A percentile compares a stretch with the other conserved stretches of the same genome.
phyloP scores from a whole-genome alignment of 2,888 invertebrate species.

The Harpalus rubripes region DNA sequence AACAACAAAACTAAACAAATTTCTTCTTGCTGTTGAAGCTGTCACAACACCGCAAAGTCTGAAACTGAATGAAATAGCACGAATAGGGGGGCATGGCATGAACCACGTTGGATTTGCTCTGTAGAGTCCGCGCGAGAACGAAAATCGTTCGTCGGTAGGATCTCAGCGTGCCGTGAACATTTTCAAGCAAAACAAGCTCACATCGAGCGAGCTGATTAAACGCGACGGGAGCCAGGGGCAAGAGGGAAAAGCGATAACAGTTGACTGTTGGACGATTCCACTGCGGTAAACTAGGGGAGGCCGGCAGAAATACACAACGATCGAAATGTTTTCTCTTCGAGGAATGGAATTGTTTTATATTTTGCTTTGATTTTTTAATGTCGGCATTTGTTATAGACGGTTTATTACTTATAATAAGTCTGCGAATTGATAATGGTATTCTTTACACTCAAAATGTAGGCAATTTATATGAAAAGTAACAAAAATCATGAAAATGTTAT shows the following conservation, averaged over 20 bases:
- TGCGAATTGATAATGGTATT: too few species aligned
- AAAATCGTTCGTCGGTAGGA: slow-evolving; percentile 30
- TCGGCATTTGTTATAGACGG: neutral
- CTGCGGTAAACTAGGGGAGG: slow-evolving; percentile 49
- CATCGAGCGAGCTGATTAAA: slow-evolving; percentile 21
- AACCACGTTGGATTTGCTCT: slow-evolving; percentile 47
- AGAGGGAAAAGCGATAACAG: slow-evolving; percentile 38
- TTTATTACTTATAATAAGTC: neutral
- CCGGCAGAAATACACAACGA: neutral
- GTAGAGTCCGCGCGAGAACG: slow-evolving; percentile 43
- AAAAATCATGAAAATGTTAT: too few species aligned
- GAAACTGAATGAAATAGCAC: slow-evolving; percentile 50
- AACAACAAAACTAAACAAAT: slow-evolving; percentile 24
- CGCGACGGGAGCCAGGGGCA: slow-evolving; percentile 20
- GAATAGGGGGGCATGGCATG: slow-evolving; percentile 38
- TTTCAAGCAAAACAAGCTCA: slow-evolving; percentile 25
- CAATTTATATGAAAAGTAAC: too few species aligned
- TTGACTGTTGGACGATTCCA: slow-evolving; percentile 50
- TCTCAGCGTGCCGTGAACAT: slow-evolving; percentile 10
- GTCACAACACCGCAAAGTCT: slow-evolving; percentile 31
- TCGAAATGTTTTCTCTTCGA: neutral
- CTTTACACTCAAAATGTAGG: too few species aligned
- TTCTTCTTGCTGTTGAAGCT: neutral
- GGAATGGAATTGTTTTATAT: neutral
- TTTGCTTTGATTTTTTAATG: neutral